Evolutionary conservation across 2,113 vertebrate genomes (phyloP), one percentile per base, ranked within the genome.

Genomic region (Myotis brandtii): DNA sequence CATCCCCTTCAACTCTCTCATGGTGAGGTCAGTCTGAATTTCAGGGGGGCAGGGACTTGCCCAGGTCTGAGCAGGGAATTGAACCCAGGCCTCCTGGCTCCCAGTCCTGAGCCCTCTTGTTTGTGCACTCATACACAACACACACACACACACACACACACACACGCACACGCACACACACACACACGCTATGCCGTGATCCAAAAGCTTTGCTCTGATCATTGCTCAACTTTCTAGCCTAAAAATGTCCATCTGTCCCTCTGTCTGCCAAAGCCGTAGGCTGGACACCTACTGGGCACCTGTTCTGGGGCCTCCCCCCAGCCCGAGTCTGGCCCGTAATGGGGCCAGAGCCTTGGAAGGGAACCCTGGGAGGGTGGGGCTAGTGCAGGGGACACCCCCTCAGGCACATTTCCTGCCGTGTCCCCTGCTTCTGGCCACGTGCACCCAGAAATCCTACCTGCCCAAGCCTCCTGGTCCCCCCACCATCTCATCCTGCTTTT

Each of bases 181-280:
- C 82, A 37, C 59, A 20, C 30, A 18, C 10, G 23, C 77, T 18
- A 3, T 62, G 69, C 34, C 8, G 0, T 3, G 17, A 46, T 27
- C 40, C 84, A 64, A 32, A 93, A 83, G 56, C 89, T 76, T 94
- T 83, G 34, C 12, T 75, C 37, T n/a, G 85, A 84, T 87, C 34
- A 10, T 80, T 80, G 89, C 81, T 94, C 91, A 75, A 9, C 93
- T 95, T 83, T 89, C 73, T 85, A 95, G 59, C 50, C 43, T 85
- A 6, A 82, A 85, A 96, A 25, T 82, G 54, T 88, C 87, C 79
- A 91, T 96, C 79, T 89, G 93, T 76, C 93, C 59, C 48, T 73
- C 83, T 93, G 62, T 89, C 56, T 93, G 89, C 92, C 94, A 96
- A 81, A 91, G 93, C 96, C 12, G 27, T 14, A 59, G 83, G 86